Base-by-base conservation (phyloP, 2,888 invertebrate species). In the Yponomeuta evonymella region DNA sequence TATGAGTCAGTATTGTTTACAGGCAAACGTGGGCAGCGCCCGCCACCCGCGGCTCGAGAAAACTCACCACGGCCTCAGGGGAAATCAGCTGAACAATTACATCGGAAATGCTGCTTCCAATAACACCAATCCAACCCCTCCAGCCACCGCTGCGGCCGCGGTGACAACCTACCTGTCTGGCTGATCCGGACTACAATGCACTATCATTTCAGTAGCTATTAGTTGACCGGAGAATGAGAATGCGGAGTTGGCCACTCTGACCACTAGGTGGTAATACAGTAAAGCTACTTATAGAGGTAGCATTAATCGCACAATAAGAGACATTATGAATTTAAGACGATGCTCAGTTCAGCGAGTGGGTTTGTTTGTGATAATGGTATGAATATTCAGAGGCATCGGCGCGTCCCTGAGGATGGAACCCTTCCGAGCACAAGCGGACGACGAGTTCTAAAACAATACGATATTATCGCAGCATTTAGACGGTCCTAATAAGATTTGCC, bases 401-500 rank as follows among this genome's bases (percentile, higher is more conserved):
- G 81, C 82, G 84, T 87, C 89, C 87, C 89, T 75, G 80, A 86
- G 89, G 90, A 89, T 82, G 84, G 85, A 84, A 87, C 88, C 90
- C 90, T 89, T 89, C 82, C 82, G 83, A 89, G 89, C 89, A 88
- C 88, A 89, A 86, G 87, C 87, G 91, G 88, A 84, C 88, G 88
- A 86, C 83, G 87, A 87, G 86, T 86, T 90, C 82, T 89, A 84
- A 89, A 91, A 91, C 91, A 92, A 92, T 90, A 86, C 84, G 91
- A 91, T 91, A 89, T 91, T 90, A 91, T 91, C 91, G 86, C 86
- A 79, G 86, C 85, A 86, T 90, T 90, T 89, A 89, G 86, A 83
- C 87, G 86, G 87, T 85, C 86, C 89, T 92, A 92, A 91, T 91
- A 92, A 91, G 91, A 92, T 92, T 91, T 90, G 86, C 89, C 85